Evolutionary conservation across 2,113 vertebrate genomes (phyloP).

Genomic region (Strigops habroptila): DNA sequence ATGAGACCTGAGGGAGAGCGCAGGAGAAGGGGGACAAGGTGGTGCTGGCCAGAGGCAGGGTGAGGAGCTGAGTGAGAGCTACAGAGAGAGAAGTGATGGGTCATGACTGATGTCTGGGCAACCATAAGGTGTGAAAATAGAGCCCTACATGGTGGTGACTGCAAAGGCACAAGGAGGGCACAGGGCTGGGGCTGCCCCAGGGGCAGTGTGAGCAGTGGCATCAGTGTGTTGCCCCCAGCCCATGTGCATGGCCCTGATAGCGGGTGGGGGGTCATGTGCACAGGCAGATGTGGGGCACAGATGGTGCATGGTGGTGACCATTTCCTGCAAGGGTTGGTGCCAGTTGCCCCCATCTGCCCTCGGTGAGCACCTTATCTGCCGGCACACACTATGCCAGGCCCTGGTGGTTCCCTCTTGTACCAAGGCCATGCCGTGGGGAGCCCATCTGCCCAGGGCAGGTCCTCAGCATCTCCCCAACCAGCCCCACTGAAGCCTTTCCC

Average conservation of each 20-base stretch:
- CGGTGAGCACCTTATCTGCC: neutral
- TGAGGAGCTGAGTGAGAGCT: neutral
- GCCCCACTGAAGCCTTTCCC: rapidly evolving
- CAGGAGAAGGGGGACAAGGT: rapidly evolving
- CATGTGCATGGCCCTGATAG: rapidly evolving
- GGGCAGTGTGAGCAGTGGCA: neutral
- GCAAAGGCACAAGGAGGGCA: neutral
- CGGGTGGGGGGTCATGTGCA: rapidly evolving
- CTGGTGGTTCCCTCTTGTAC: rapidly evolving
- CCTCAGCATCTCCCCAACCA: neutral
- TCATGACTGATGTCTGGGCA: neutral
- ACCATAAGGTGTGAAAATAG: neutral
- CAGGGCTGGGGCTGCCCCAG: rapidly evolving
- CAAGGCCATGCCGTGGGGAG: neutral
- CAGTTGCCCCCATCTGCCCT: neutral
- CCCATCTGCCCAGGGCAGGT: neutral
- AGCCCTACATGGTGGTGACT: rapidly evolving
- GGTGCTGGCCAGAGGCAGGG: rapidly evolving
- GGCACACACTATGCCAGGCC: rapidly evolving
- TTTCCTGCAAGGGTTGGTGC: neutral
- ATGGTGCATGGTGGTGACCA: neutral
- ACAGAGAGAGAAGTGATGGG: rapidly evolving
- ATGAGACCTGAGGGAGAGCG: rapidly evolving
- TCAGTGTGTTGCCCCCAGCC: rapidly evolving
- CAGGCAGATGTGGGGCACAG: neutral